These are phyloP conservation scores for Hippocampus zosterae DNA, from an alignment of 2,113 vertebrate genomes.

Conservation along the genomic window DNA sequence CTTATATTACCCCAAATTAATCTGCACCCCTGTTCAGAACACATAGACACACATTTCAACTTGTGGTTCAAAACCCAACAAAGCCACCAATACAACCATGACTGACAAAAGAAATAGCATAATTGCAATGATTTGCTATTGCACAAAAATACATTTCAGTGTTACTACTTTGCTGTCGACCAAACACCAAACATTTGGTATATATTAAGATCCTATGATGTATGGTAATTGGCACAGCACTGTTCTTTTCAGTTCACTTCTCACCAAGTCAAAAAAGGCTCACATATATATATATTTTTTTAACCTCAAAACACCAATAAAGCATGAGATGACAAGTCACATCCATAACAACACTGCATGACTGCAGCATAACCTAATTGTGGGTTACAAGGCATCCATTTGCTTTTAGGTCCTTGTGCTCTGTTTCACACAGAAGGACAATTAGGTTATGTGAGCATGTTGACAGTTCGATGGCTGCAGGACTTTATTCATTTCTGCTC, in stretches of 20 bases:
- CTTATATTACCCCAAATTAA: slow-evolving; percentile 9
- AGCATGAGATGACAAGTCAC: slow-evolving; percentile 30
- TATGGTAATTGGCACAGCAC: slow-evolving; percentile 17
- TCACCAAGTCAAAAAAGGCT: slow-evolving; percentile 33
- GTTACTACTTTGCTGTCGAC: slow-evolving; percentile 28
- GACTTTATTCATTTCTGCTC: slow-evolving; percentile 25
- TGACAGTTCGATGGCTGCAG: slow-evolving; percentile 35
- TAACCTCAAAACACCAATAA: slow-evolving; percentile 37
- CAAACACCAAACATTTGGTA: slow-evolving; percentile 34
- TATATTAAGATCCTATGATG: slow-evolving; percentile 14
- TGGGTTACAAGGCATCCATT: slow-evolving; percentile 28
- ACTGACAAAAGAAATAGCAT: slow-evolving; percentile 21
- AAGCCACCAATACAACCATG: slow-evolving; percentile 11
- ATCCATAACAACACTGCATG: slow-evolving; percentile 32
- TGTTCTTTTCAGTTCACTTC: slow-evolving; percentile 34
- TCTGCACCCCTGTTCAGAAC: slow-evolving; percentile 12
- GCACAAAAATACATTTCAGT: slow-evolving; percentile 38
- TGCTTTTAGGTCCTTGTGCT: slow-evolving; percentile 35
- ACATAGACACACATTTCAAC: slow-evolving; percentile 18
- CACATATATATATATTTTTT: slow-evolving; percentile 14
- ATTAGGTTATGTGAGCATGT: slow-evolving; percentile 37
- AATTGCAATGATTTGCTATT: slow-evolving; percentile 28
- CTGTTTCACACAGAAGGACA: slow-evolving; percentile 55
- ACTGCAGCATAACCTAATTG: slow-evolving; percentile 46
- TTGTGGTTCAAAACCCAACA: slow-evolving; percentile 11